Evolutionary conservation across 2,113 vertebrate genomes (phyloP), one percentile per base, ranked within the genome.

Genomic region (Callospermophilus lateralis): DNA sequence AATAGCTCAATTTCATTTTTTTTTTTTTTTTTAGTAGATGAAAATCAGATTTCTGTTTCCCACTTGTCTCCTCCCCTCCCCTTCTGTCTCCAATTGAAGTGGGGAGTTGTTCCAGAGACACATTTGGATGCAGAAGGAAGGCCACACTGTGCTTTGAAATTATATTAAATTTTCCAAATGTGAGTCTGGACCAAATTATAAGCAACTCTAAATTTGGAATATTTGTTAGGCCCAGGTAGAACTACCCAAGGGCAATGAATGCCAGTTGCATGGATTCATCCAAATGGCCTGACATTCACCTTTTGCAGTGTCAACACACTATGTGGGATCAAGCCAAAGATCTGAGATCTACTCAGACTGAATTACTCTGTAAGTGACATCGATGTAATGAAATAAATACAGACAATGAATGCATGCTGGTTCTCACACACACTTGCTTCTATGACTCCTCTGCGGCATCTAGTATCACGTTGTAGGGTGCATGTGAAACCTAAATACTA

Each of bases 1-100:
- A 98, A 97, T 93, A 95, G 95, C 90, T 98, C 96, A 90, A 91
- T 98, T 98, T 97, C 95, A 94, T 84, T 96, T 95, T 45, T 45
- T 45, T 95, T 45, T 45, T 45, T 39, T 45, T 45, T 97, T 90
- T 77, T 96, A 86, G 89, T 91, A 93, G 96, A 94, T 96, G 94
- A 97, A 97, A 98, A 98, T 98, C 97, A 97, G 91, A 94, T 98
- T 97, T 76, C 68, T 61, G 72, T 39, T 70, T 63, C 89, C 81
- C 61, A 17, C n/a, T 11, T 8, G 0, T 76, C 58, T 37, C 67
- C 17, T 83, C 37, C n/a, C 34, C 13, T 78, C 32, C 61, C 74
- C 55, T 70, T 80, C 53, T 65, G 45, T 53, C 80, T 89, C 42
- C 19, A 9, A 16, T 20, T 37, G 80, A 67, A 94, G 80, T 7